A percentile compares a stretch with the other conserved stretches of the same genome.
Evolutionary conservation across 2,797 vertebrate genomes (phyloP).

Genomic region (Poeciliopsis turneri): DNA sequence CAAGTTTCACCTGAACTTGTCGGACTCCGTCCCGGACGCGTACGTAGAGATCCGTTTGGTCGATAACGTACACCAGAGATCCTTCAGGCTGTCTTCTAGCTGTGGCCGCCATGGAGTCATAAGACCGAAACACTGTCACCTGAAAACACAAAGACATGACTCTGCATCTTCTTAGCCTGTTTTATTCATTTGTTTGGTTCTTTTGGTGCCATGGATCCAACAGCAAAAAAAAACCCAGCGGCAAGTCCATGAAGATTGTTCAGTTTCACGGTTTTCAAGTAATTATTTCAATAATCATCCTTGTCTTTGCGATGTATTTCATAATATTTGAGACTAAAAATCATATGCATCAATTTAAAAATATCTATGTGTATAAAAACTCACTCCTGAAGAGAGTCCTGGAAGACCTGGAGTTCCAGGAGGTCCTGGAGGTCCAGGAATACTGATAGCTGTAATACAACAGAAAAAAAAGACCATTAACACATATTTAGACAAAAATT

Average conservation of each 20-base stretch:
- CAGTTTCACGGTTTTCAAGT: background rate
- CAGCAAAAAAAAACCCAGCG: background rate
- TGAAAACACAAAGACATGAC: conserved; percentile 44
- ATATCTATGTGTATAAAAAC: conserved; percentile 27
- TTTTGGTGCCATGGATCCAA: background rate
- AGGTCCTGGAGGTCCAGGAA: conserved; percentile 91
- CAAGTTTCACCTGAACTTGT: conserved; percentile 83
- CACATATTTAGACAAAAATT: too few species aligned
- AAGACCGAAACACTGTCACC: conserved; percentile 84
- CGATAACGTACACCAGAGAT: conserved; percentile 83
- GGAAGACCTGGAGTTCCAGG: conserved; percentile 86
- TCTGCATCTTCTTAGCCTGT: background rate
- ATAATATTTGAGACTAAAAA: background rate
- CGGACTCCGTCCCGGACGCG: conserved; percentile 86
- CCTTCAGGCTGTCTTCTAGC: conserved; percentile 84
- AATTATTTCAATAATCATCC: too few species aligned
- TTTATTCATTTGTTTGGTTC: background rate
- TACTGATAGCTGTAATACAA: conserved; percentile 78
- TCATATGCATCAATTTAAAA: background rate
- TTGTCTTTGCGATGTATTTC: background rate
- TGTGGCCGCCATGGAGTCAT: conserved; percentile 83
- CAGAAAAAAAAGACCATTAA: too few species aligned
- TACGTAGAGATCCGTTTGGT: conserved; percentile 88
- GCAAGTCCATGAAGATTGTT: background rate
- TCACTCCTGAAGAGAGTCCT: conserved; percentile 85